Conservation (phyloP, 2,113 vertebrate species). For the Ptychochromis oligacanthus region DNA sequence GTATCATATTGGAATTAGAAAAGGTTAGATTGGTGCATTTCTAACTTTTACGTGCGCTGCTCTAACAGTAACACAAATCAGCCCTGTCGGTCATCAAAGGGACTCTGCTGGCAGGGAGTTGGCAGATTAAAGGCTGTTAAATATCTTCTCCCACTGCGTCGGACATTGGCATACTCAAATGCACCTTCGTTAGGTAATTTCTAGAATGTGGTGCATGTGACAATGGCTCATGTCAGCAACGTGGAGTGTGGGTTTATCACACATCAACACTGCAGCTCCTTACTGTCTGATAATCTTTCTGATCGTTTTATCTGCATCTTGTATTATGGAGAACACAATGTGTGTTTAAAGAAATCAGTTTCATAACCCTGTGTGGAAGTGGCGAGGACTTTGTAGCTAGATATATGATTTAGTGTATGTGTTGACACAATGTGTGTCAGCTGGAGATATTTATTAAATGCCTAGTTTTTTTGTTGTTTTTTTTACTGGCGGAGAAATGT, state of each 20-base stretch:
- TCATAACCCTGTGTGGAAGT: not conserved
- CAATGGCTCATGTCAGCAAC: not conserved
- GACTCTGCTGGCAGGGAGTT: not conserved
- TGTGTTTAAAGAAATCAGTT: not conserved
- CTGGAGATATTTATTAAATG: slow-evolving; percentile 62
- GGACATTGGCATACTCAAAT: not conserved
- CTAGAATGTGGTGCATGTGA: not conserved
- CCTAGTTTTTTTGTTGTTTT: no score
- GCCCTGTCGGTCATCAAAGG: not conserved
- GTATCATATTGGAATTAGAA: no score
- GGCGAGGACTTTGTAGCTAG: not conserved
- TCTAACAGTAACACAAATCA: not conserved
- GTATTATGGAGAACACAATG: not conserved
- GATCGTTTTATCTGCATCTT: not conserved
- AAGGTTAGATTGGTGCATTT: not conserved
- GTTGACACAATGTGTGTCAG: slow-evolving; percentile 51
- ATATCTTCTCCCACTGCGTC: not conserved
- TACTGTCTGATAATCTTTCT: not conserved
- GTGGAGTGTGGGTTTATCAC: not conserved
- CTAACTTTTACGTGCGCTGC: not conserved
- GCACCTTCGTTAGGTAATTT: not conserved
- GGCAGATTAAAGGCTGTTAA: not conserved
- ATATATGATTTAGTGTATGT: slow-evolving; percentile 13
- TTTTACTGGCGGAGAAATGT: slow-evolving; percentile 49
- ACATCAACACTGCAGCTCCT: not conserved